Percentiles rank a stretch among this genome's conserved stretches.
Evolutionary conservation across 2,797 vertebrate species (phyloP).

Genomic region (Philypnodon macrostomus): DNA sequence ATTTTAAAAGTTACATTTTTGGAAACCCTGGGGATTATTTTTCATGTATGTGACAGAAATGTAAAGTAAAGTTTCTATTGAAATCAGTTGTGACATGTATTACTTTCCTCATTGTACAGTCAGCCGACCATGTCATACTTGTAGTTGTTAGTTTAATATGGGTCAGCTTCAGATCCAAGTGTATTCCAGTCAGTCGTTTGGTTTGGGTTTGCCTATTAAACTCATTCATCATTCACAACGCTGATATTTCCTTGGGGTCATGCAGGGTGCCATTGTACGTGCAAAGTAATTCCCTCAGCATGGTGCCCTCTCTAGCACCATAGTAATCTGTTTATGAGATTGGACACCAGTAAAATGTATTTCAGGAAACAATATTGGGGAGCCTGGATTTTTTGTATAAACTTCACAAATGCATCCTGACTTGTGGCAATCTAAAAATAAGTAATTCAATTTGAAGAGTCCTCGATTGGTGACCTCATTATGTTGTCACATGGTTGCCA

Average conservation of each 20-base stretch:
- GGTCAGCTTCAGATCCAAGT: constrained; percentile 46
- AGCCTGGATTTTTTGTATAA: neutral
- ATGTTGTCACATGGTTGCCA: constrained; percentile 2
- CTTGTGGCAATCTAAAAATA: neutral
- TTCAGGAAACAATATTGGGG: neutral
- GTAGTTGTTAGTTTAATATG: constrained; percentile 43
- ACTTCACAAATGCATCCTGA: neutral
- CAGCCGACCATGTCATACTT: constrained; percentile 53
- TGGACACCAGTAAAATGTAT: constrained; percentile 18
- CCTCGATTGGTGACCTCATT: neutral
- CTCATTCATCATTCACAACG: neutral
- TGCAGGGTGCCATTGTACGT: constrained; percentile 15
- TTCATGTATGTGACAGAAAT: too few relatives aligned
- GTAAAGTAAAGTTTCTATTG: constrained; percentile 53
- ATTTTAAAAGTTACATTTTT: too few relatives aligned
- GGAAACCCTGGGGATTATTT: too few relatives aligned
- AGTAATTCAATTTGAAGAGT: neutral
- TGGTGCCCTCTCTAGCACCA: constrained; percentile 15
- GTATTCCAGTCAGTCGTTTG: constrained; percentile 15
- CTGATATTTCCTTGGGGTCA: constrained; percentile 11
- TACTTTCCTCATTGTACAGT: constrained; percentile 44
- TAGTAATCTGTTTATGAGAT: constrained; percentile 48
- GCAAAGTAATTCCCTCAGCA: constrained; percentile 27
- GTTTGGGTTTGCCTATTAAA: neutral
- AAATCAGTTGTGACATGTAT: constrained; percentile 28